Conservation (phyloP, 2,113 vertebrate genomes). For the Oenanthe oenanthe region DNA sequence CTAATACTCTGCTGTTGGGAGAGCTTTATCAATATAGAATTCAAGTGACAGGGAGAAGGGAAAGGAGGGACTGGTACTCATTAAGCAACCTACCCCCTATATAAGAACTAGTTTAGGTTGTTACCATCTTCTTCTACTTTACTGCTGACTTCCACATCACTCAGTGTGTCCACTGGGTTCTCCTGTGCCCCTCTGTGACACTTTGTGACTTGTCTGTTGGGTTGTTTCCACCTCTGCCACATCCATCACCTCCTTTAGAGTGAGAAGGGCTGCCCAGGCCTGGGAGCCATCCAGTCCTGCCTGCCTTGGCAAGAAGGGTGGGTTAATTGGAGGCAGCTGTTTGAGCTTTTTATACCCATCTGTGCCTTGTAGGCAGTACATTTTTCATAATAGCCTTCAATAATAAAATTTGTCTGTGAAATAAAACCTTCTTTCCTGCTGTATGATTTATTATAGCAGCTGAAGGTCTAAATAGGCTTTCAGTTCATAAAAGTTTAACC, state of each 20-base stretch:
- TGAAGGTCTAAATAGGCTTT: not conserved
- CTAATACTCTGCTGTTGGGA: not conserved
- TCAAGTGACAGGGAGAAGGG: not conserved
- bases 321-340: not conserved
- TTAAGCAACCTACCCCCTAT: not conserved
- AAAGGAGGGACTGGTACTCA: not conserved
- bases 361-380: not conserved
- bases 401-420: not conserved
- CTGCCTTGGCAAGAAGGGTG: not conserved
- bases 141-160: not conserved
- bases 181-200: not conserved
- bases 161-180: not conserved
- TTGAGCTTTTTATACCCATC: not conserved
- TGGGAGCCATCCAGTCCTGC: not conserved
- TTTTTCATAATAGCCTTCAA: not conserved
- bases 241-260: not conserved
- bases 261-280: not conserved
- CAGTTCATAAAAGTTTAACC: not conserved
- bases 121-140: not conserved
- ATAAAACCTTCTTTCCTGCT: not conserved
- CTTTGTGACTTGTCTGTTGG: not conserved
- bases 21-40: not conserved
- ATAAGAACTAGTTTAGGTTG: not conserved
- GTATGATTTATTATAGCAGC: not conserved
- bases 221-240: not conserved